A percentile compares a stretch with the other conserved stretches of the same genome.
Conservation (phyloP, 2,113 vertebrate species). For the Neofelis nebulosa region DNA sequence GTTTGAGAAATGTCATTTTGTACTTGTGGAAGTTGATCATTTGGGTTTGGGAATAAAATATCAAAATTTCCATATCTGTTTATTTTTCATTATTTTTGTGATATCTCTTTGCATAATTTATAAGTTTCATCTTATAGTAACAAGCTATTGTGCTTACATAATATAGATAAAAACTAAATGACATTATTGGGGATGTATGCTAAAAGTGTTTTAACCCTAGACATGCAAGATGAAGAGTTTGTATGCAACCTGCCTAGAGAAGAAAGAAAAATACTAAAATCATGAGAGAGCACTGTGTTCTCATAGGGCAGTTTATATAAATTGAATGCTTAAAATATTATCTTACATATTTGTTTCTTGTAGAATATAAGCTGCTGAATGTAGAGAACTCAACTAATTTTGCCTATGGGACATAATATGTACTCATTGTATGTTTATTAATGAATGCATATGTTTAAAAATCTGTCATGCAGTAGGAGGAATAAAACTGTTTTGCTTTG, state of each 20-base stretch:
- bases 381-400: not conserved
- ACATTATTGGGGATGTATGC: not conserved
- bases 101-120: not conserved
- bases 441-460: not conserved
- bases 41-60: not conserved
- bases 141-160: not conserved
- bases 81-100: not conserved
- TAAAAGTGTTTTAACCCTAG: not conserved
- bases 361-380: not conserved
- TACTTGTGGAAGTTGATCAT: not conserved
- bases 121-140: not conserved
- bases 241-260: not conserved
- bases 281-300: not conserved
- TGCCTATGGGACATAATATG: not conserved
- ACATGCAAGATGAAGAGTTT: not conserved
- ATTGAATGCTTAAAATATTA: not conserved
- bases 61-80: not conserved
- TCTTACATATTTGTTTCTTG: not conserved
- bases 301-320: not conserved
- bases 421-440: not conserved
- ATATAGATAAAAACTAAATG: not conserved
- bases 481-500: not conserved
- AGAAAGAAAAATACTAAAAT: not conserved
- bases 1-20: not conserved
- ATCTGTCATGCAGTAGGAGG: not conserved